phyloP scores from a whole-genome alignment of 2,113 vertebrate genomes.

The Pithys albifrons region DNA sequence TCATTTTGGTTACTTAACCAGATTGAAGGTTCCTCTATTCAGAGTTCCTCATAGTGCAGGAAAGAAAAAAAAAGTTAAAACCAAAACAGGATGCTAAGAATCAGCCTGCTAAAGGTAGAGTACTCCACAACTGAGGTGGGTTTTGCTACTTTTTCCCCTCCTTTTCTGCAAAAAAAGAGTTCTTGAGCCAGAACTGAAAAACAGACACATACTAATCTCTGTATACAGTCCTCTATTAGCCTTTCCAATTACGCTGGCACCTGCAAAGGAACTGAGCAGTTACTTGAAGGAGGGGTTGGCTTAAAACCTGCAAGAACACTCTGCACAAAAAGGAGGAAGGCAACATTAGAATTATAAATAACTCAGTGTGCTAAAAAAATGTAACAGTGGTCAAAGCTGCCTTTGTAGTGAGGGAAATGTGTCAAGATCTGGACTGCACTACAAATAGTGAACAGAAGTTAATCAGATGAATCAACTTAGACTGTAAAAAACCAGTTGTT shows the following conservation, averaged over 20 bases:
- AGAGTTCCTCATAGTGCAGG: slow-evolving; percentile 47
- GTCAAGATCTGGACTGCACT: neutral
- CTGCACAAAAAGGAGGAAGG: neutral
- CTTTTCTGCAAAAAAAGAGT: neutral
- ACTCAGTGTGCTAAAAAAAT: neutral
- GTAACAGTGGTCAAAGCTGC: neutral
- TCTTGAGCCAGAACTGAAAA: neutral
- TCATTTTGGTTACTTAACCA: neutral
- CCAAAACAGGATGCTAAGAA: slow-evolving; percentile 63
- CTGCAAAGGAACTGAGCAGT: neutral
- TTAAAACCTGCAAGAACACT: neutral
- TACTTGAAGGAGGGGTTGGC: neutral
- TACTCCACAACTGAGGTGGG: neutral
- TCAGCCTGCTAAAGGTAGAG: slow-evolving; percentile 24
- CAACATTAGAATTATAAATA: neutral
- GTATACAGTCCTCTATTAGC: neutral
- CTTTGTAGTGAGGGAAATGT: neutral
- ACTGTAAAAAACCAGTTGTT: neutral
- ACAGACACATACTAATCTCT: neutral
- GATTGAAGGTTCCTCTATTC: slow-evolving; percentile 43
- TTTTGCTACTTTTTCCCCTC: neutral
- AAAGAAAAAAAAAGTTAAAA: slow-evolving; percentile 25
- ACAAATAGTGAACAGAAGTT: neutral
- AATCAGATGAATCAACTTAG: neutral
- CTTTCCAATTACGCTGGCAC: neutral